A percentile compares a stretch with the other conserved stretches of the same genome.
Evolutionary conservation across 37 sponge, comb jelly and placozoan genomes (phyloP).

Genomic region (Hexactinellida sp.): DNA sequence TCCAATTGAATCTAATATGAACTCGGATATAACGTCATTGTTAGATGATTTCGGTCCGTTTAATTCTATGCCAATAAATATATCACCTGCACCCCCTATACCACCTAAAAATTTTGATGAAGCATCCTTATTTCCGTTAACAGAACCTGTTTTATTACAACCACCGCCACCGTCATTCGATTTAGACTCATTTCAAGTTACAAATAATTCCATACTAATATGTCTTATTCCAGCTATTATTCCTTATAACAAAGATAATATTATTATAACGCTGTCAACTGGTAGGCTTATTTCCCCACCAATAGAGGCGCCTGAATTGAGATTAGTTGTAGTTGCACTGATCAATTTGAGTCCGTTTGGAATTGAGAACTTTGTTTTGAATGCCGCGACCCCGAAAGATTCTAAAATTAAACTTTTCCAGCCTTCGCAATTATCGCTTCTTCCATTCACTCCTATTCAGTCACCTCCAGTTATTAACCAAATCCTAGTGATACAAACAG

Average conservation of each 20-base stretch:
- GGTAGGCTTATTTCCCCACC: background rate
- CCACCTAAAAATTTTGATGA: background rate
- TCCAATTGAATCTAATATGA: background rate
- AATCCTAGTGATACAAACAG: background rate
- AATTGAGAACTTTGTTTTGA: background rate
- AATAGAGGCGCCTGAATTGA: background rate
- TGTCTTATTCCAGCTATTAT: background rate
- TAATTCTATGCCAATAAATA: background rate
- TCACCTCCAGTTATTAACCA: background rate
- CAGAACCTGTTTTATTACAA: background rate
- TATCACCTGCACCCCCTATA: background rate
- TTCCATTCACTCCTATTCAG: background rate
- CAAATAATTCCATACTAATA: background rate
- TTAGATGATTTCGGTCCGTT: background rate
- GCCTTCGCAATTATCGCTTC: background rate
- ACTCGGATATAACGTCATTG: background rate
- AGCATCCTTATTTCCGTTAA: background rate
- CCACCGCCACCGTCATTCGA: background rate
- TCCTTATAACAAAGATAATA: background rate
- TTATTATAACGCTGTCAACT: background rate
- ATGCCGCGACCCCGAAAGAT: background rate
- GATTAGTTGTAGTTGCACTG: background rate
- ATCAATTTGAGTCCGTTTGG: constrained; percentile 8
- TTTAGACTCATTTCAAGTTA: background rate
- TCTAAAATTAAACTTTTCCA: background rate